Conservation (phyloP, 2,888 invertebrate genomes). For the Agrochola lota region DNA sequence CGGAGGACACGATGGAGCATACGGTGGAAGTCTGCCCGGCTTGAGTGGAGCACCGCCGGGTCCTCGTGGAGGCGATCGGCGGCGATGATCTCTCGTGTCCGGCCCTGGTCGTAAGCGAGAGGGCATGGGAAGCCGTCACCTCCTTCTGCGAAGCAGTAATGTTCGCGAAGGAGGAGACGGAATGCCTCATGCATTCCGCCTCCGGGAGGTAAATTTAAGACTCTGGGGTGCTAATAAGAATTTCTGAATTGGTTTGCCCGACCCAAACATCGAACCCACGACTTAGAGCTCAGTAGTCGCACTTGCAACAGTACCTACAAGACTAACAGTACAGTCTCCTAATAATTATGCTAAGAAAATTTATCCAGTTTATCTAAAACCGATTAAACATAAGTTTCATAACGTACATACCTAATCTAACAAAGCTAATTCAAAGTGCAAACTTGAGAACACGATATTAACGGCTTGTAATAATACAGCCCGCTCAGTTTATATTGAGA, state of each 20-base stretch:
- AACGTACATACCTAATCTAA: not conserved
- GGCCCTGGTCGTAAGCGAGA: no score
- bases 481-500: slow-evolving; percentile 19
- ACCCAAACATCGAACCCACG: not conserved
- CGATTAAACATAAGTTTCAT: not conserved
- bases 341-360: not conserved
- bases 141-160: no score
- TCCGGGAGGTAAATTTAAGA: not conserved
- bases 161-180: no score
- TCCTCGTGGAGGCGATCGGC: no score
- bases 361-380: not conserved
- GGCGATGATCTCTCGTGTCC: no score
- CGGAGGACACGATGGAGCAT: no score
- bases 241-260: not conserved
- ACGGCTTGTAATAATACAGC: slow-evolving; percentile 27
- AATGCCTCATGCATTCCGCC: no score
- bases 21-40: no score
- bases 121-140: no score
- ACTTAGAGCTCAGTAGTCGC: not conserved
- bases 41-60: no score
- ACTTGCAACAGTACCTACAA: not conserved
- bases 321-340: not conserved
- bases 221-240: not conserved
- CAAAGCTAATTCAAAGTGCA: slow-evolving; percentile 11
- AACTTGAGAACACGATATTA: slow-evolving; percentile 33